A percentile compares a stretch with the other conserved stretches of the same genome.
Evolutionary conservation across 2,888 invertebrate genomes (phyloP).

Genomic region (Drosophila mimica): DNA sequence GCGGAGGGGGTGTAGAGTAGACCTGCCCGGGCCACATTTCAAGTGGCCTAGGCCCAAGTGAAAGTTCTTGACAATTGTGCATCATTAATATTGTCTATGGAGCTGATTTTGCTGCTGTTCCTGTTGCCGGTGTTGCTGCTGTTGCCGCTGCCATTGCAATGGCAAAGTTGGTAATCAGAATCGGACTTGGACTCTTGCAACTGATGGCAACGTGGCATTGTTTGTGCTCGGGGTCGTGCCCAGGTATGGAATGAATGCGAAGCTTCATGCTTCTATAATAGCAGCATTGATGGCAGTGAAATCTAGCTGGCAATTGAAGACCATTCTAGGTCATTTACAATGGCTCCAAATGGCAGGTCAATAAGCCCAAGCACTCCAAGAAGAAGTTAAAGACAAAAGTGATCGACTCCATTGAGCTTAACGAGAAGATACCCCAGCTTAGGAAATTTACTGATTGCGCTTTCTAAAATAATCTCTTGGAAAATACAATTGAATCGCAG

Average conservation of each 20-base stretch:
- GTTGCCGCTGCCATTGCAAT: conserved; percentile 43
- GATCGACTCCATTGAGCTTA: background rate
- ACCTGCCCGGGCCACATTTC: conserved; percentile 63
- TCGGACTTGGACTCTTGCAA: conserved; percentile 36
- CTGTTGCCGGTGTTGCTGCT: conserved; percentile 20
- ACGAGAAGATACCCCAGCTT: background rate
- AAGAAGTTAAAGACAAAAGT: background rate
- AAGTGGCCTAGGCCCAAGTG: conserved; percentile 76
- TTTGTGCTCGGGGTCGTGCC: conserved; percentile 52
- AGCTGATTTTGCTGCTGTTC: conserved; percentile 40
- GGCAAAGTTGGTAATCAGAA: conserved; percentile 60
- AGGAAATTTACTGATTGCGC: background rate
- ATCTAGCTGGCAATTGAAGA: conserved; percentile 48
- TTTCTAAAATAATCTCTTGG: background rate
- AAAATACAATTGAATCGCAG: background rate
- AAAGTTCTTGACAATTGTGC: conserved; percentile 79
- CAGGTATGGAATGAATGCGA: conserved; percentile 42
- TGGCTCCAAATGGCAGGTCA: conserved; percentile 14
- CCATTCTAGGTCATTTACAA: conserved; percentile 33
- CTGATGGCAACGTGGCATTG: conserved; percentile 45
- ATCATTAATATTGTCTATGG: conserved; percentile 76
- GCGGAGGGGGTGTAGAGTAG: conserved; percentile 3
- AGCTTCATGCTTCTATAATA: conserved; percentile 25
- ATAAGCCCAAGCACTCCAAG: conserved; percentile 1
- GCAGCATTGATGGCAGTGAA: conserved; percentile 41